Percentiles rank a stretch among this genome's conserved stretches.
phyloP scores from a whole-genome alignment of 2,888 invertebrate genomes.

The Pyrochroa serraticornis region DNA sequence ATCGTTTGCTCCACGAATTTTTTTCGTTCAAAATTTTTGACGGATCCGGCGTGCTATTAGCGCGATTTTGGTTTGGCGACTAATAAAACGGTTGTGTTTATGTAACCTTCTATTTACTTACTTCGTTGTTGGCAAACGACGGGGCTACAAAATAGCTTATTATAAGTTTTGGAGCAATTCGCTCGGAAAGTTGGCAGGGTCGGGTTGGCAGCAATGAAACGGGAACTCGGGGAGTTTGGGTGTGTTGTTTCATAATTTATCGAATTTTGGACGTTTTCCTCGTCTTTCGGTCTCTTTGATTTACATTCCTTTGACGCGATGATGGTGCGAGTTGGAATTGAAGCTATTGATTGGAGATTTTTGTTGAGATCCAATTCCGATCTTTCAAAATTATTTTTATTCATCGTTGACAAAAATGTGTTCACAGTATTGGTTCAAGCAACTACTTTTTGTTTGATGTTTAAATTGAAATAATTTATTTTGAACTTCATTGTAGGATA shows the following conservation, averaged over 20 bases:
- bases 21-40: slow-evolving; percentile 10
- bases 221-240: background rate
- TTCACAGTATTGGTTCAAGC: too few species aligned
- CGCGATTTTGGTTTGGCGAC: slow-evolving; percentile 38
- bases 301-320: background rate
- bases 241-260: too few species aligned
- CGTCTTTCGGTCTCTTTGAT: background rate
- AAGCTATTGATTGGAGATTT: background rate
- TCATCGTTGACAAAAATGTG: too few species aligned
- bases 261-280: background rate
- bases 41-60: slow-evolving; percentile 26
- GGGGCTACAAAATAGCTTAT: slow-evolving; percentile 25
- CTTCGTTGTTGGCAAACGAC: slow-evolving; percentile 44
- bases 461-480: too few species aligned
- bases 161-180: slow-evolving; percentile 16
- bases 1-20: too few species aligned
- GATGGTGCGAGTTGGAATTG: background rate
- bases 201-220: background rate
- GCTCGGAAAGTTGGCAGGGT: background rate
- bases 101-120: slow-evolving; percentile 45
- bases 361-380: too few species aligned
- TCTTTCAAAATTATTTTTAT: too few species aligned
- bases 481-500: too few species aligned
- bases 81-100: slow-evolving; percentile 40
- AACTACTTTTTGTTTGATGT: too few species aligned